Evolutionary conservation across 2,113 vertebrate genomes (phyloP).

Genomic region (Alethe castanea): DNA sequence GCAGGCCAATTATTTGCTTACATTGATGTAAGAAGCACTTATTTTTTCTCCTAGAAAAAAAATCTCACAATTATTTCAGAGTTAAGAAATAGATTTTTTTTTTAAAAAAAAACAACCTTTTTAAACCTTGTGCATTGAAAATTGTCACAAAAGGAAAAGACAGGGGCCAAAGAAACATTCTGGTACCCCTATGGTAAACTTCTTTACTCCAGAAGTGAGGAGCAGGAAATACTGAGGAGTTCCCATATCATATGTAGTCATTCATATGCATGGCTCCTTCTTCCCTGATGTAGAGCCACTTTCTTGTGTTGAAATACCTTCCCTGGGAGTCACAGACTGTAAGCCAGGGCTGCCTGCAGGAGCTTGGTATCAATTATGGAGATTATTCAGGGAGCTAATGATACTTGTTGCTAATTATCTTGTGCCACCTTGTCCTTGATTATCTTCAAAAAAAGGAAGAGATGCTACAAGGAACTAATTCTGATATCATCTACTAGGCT

Average conservation of each 20-base stretch:
- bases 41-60: neutral
- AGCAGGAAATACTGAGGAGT: neutral
- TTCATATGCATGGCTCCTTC: neutral
- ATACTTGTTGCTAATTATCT: constrained; percentile 41
- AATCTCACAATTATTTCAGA: neutral
- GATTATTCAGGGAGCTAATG: constrained; percentile 8
- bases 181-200: neutral
- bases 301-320: neutral
- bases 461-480: neutral
- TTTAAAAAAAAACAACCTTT: neutral
- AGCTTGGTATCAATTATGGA: neutral
- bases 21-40: neutral
- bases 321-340: neutral
- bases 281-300: neutral
- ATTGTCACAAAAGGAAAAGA: neutral
- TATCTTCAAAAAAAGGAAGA: neutral
- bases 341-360: constrained; percentile 14
- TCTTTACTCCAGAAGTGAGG: neutral
- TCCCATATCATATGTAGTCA: neutral
- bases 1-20: neutral
- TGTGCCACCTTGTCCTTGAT: neutral
- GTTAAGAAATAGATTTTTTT: neutral
- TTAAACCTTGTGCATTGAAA: neutral
- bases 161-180: neutral
- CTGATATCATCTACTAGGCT: neutral